phyloP scores from a whole-genome alignment of 2,797 vertebrate species.

The Triplophysa yarkandensis region DNA sequence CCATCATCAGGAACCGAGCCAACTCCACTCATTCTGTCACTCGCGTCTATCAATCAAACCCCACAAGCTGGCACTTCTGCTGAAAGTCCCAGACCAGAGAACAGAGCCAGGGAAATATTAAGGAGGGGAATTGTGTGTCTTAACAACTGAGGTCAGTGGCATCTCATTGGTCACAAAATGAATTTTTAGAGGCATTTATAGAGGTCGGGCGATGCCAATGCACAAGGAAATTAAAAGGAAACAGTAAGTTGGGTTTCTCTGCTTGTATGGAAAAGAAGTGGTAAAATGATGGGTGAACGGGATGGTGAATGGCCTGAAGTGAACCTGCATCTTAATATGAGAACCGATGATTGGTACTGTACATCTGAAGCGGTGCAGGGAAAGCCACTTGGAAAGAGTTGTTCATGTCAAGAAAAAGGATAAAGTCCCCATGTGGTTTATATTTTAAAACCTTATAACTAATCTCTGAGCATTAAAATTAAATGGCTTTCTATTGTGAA shows the following conservation, averaged over 20 bases:
- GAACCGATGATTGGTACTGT: not conserved
- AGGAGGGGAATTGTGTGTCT: not conserved
- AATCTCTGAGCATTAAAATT: no score
- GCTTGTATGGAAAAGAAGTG: not conserved
- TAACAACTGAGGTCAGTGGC: constrained; percentile 16
- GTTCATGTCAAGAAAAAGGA: no score
- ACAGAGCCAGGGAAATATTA: not conserved
- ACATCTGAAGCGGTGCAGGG: not conserved
- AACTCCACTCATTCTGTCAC: constrained; percentile 14
- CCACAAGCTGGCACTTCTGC: constrained; percentile 2
- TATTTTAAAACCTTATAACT: no score
- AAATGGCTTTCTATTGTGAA: no score
- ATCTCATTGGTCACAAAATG: constrained; percentile 3
- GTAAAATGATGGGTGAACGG: not conserved
- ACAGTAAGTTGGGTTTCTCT: not conserved
- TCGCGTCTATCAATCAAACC: constrained; percentile 33
- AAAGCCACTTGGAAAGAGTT: not conserved
- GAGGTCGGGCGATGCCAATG: not conserved
- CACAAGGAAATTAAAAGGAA: not conserved
- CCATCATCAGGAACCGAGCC: constrained; percentile 29
- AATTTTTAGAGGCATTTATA: constrained; percentile 2
- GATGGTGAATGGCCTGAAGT: not conserved
- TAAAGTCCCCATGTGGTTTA: no score
- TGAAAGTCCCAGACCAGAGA: constrained; percentile 14
- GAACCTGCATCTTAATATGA: not conserved